Percentiles rank a stretch among this genome's conserved stretches.
phyloP scores from a whole-genome alignment of 2,113 vertebrate species.

The Trinectes maculatus region DNA sequence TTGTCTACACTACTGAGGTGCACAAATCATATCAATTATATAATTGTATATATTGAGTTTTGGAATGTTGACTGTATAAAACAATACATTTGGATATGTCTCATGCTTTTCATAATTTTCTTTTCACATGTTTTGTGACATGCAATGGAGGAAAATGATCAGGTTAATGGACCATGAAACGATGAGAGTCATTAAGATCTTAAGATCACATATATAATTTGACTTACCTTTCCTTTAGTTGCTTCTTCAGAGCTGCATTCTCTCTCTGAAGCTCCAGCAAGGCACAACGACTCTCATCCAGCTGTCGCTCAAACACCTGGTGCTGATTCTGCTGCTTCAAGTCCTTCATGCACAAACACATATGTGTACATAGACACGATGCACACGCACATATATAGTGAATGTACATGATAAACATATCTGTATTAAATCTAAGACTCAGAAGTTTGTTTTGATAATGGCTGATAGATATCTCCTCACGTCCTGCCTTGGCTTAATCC shows the following conservation, averaged over 20 bases:
- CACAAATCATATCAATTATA: too few species aligned
- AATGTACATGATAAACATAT: background rate
- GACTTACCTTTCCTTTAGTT: constrained; percentile 74
- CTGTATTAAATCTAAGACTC: background rate
- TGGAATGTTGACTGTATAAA: background rate
- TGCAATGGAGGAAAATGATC: background rate
- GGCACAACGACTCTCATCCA: constrained; percentile 84
- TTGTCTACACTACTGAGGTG: too few species aligned
- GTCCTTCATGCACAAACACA: constrained; percentile 77
- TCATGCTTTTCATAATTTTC: background rate
- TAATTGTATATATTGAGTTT: background rate
- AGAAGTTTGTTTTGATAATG: background rate
- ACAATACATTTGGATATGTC: background rate
- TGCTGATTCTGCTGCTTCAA: constrained; percentile 84
- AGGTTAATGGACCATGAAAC: background rate
- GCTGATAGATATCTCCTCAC: background rate
- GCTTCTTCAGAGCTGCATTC: constrained; percentile 85
- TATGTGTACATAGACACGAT: constrained; percentile 9
- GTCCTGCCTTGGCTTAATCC: background rate
- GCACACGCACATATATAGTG: constrained; percentile 1
- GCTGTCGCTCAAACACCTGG: constrained; percentile 82
- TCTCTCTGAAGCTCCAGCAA: constrained; percentile 84
- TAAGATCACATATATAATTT: background rate
- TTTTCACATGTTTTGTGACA: background rate
- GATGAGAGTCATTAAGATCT: too few species aligned